Evolutionary conservation across 2,113 vertebrate species (phyloP), one percentile per base, ranked within the genome.

Genomic region (Tapirus terrestris): DNA sequence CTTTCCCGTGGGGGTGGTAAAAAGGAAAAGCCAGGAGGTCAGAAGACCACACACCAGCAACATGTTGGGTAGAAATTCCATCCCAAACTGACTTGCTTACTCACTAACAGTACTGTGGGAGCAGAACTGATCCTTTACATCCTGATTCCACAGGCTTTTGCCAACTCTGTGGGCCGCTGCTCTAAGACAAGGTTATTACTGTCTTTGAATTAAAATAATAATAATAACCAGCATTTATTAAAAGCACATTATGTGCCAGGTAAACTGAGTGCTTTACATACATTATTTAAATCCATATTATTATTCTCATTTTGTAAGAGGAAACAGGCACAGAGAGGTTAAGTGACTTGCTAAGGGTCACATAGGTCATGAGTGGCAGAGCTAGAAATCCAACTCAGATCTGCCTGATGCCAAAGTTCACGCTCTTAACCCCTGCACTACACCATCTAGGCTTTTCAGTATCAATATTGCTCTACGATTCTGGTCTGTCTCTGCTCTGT

Each of bases 41-140:
- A 65, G 83, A 36, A 51, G 94, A 89, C 93, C 91, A 90, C 96
- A 94, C 90, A 95, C 21, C 92, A 39, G 60, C 89, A 79, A 0
- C 43, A 2, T 2, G 25, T 0, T 21, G 63, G 43, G 61, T 10
- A 36, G 85, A 67, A 45, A 72, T 76, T 18, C 84, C 70, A 51
- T 6, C 82, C 80, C 36, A 29, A 2, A 53, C 9, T 4, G 73
- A 31, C 45, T 14, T 18, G 70, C 58, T 87, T 1, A 3, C 76
- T n/a, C 14, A 27, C 53, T 23, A 2, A 23, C 53, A 45, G 70
- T 7, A 5, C 63, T 14, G 60, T 21, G 81, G 36, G 61, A n/a
- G 56, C 0, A 13, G 65, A 89, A 20, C 91, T 25, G 51, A 20
- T 17, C 43, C 48, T 76, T 63, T 5, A 3, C 27, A 23, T 43